Percentiles rank a stretch among this genome's conserved stretches.
phyloP scores from a whole-genome alignment of 92 coral and sea anemone genomes.

The Bergia sp. region DNA sequence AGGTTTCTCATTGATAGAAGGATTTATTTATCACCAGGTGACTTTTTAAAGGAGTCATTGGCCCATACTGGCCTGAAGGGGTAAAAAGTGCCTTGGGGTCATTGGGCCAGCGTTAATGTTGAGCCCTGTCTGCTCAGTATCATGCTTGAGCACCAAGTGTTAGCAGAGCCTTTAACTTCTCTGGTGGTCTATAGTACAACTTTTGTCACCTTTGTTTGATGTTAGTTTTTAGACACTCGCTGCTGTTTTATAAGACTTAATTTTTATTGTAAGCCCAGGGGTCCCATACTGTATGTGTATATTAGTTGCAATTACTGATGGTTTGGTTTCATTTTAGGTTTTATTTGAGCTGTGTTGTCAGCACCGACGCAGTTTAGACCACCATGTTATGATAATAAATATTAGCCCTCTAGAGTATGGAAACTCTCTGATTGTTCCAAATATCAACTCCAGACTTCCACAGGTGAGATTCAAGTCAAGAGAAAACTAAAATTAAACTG shows the following conservation, averaged over 20 bases:
- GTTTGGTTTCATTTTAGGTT: conserved; percentile 54
- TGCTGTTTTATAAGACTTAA: too few species aligned
- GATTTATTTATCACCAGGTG: too few species aligned
- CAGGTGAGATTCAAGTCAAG: conserved; percentile 64
- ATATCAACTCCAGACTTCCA: conserved; percentile 74
- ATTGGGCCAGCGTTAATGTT: too few species aligned
- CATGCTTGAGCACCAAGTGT: too few species aligned
- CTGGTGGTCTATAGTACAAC: too few species aligned
- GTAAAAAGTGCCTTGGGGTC: too few species aligned
- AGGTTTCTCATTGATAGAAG: too few species aligned
- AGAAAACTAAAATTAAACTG: background rate
- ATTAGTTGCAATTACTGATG: too few species aligned
- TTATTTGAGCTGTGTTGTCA: conserved; percentile 77
- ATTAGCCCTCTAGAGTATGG: conserved; percentile 95
- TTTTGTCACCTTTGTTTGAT: background rate
- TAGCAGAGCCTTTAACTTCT: too few species aligned
- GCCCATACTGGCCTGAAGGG: too few species aligned
- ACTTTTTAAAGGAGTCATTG: too few species aligned
- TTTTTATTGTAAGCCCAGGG: background rate
- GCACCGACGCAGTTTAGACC: conserved; percentile 48
- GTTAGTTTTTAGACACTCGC: background rate
- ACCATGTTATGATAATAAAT: conserved; percentile 77
- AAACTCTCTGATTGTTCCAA: conserved; percentile 84
- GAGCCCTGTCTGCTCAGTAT: too few species aligned
- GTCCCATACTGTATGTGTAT: background rate